Base-by-base conservation (phyloP, 1,140 invertebrate species). In the Melipona quadrifasciata region DNA sequence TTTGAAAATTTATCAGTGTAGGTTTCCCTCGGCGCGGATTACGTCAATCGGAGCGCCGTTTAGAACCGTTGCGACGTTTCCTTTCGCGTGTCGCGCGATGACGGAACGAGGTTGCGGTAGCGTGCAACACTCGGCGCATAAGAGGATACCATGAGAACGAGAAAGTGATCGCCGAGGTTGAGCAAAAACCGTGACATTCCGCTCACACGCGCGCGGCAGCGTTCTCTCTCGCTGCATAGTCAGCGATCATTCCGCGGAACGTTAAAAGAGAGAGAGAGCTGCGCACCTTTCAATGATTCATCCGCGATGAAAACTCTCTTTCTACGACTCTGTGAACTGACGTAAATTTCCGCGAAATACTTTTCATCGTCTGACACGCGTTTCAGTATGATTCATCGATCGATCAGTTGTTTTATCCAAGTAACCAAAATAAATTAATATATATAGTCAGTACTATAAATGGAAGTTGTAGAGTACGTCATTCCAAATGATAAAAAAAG, bases 71-170 rank as follows among this genome's bases (percentile, higher is more conserved):
- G 51, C 47, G 6, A 31, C 57, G 70, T 81, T 75, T 75, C 64
- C 79, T 75, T 81, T 79, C 70, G 31, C 16, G 51, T 19, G 79
- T 81, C 64, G 24, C 12, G 31, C 31, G 72, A 72, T 58, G 53
- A 85, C 61, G 83, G 83, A 87, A 87, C 70, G 68, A 70, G 77
- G 76, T 82, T 82, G 84, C 86, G 84, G 84, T 87, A 87, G 80
- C 86, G 86, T 77, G 83, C 72, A 67, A 74, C 79, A n/a, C 79
- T 34, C 70, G 34, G 39, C n/a, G 39, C 51, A 82, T 87, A 86
- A 70, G 75, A 82, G 86, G 86, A 64, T 64, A 87, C 21, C 74
- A 87, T 87, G 84, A 75, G 67, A 78, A 76, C 84, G 84, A 87
- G 86, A 86, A 87, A 87, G 86, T 53, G 39, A 75, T 81, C 65